Base-by-base conservation (phyloP, 2,113 vertebrate species). In the Burhinus bistriatus region DNA sequence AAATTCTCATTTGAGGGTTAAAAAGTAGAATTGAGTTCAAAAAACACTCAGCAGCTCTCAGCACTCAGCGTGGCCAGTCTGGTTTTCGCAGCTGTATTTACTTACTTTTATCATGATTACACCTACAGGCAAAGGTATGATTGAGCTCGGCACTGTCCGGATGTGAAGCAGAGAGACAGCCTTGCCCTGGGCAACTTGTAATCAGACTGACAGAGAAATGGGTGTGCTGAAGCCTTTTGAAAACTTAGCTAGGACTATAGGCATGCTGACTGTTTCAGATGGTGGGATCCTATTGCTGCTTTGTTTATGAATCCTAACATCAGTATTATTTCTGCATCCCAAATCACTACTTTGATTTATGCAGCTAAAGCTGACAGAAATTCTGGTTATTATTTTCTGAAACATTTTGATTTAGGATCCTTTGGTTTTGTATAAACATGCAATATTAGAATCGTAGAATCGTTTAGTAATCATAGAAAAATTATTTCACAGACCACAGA, bases 1-100 rank as follows among this genome's bases (percentile, higher is more conserved):
- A 44, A 61, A 23, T 52, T 89, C 22, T 93, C 22, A 30, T 76
- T 47, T 76, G 54, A 12, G 40, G 25, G 19, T 84, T 71, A 57
- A 88, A 78, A 61, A 75, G 16, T 9, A 40, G 3, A 62, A 57
- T 1, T 29, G 30, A 54, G 12, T 72, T 88, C 9, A 81, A 55
- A 78, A 90, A 81, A 1, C 12, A 15, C n/a, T 59, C 36, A 22
- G 29, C 70, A 89, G 18, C 34, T 84, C n/a, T 91, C n/a, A 76
- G 58, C 27, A 36, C 27, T 61, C 8, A 1, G 27, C 69, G 40
- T 90, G 44, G 38, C 36, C 77, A 40, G 27, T 14, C 27, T 87
- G 69, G 2, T 15, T 93, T 90, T 72, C 71, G 51, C 92, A 96
- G 91, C 91, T 95, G 84, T 92, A 57, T 94, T 96, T 97, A 71